Base-by-base conservation (phyloP, 2,888 invertebrate genomes). In the Troilus luridus region DNA sequence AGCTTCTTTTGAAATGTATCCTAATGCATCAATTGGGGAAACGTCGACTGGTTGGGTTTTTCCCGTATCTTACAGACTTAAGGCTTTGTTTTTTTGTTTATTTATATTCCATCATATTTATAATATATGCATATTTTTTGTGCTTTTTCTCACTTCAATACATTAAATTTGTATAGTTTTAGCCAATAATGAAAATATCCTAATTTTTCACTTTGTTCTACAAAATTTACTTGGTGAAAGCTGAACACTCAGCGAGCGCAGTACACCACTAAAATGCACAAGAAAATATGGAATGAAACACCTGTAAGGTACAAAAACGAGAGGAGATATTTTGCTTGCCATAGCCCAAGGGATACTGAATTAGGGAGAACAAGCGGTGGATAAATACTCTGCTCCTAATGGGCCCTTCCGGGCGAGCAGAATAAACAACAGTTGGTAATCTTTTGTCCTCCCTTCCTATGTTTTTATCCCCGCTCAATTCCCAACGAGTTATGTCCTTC, bases 241-340 rank as follows among this genome's bases (percentile, higher is more conserved):
- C 41, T 41, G 41, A 64, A 64, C 11, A 11, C 21, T n/a, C 11
- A 2, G 11, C 64, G 7, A 67, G 67, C 62, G 17, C 17, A 19
- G 62, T 27, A 14, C 67, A 27, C 12, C 14, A 14, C 67, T 27
- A 67, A 67, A 77, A 77, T 7, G 7, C 41, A 17, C 17, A 77
- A 41, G 41, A 27, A 77, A 77, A 77, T 77, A 77, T 77, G 17
- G 17, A 19, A 12, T 41, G 41, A 77, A 77, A 41, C 72, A 77
- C 72, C 72, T 77, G 72, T 77, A 67, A 67, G 72, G 72, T 67
- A 67, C 19, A 77, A 72, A 72, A 27, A 77, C 41, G 27, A 27
- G 27, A 77, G 5, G 72, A 41, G 17, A 77, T 77, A 77, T 77
- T 77, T 77, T 27, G 27, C 72, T 77, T 77, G 8, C 72, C 27